Percentiles rank a stretch among this genome's conserved stretches.
Conservation (phyloP, 2,113 vertebrate species). For the Odontesthes bonariensis region DNA sequence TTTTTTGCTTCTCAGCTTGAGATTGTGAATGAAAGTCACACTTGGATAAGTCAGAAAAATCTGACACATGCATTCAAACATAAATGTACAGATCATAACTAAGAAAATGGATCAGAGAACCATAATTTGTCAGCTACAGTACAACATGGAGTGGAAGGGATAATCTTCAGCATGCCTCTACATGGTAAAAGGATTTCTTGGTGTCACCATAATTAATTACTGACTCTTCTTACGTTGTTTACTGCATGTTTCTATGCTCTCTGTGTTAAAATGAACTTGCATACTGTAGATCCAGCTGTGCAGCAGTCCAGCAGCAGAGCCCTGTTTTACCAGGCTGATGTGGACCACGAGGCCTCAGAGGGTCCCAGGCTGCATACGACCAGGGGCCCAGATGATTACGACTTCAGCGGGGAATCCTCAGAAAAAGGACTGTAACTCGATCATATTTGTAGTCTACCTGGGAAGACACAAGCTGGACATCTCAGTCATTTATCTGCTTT, state of each 20-base stretch:
- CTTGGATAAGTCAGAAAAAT: no score
- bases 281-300: constrained; percentile 5
- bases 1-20: no score
- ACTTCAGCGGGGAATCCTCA: constrained; percentile 32
- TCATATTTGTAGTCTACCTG: neutral
- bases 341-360: neutral
- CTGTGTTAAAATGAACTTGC: constrained; percentile 3
- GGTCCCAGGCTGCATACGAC: neutral
- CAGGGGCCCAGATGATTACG: constrained; percentile 31
- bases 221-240: no score
- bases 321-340: neutral
- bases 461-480: neutral
- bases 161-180: no score
- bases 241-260: neutral
- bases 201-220: no score
- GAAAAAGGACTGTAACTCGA: neutral
- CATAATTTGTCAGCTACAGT: no score
- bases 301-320: constrained; percentile 24
- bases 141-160: no score
- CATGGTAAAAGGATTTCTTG: neutral
- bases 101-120: no score
- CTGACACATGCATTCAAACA: no score
- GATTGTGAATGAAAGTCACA: no score
- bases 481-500: neutral
- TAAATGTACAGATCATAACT: no score